Evolutionary conservation across 2,888 invertebrate genomes (phyloP).

Genomic region (Odontocerum albicorne): DNA sequence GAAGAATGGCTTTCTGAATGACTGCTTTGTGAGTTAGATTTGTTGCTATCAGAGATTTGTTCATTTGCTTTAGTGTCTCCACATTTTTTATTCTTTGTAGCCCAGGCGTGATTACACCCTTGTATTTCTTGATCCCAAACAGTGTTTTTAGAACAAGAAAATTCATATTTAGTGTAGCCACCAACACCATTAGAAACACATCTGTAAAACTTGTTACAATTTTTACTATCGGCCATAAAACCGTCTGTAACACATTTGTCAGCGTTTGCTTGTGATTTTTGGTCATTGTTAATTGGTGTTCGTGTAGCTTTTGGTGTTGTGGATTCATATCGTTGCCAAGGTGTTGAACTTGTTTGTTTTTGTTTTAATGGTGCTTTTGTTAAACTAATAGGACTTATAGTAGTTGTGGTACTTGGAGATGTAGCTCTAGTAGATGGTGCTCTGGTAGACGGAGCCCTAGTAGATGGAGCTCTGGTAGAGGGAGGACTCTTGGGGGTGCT

Average conservation of each 20-base stretch:
- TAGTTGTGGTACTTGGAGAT: not conserved
- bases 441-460: constrained; percentile 31
- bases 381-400: not conserved
- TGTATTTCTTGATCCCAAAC: constrained; percentile 61
- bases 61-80: constrained; percentile 33
- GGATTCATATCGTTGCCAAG: constrained; percentile 21
- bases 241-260: constrained; percentile 56
- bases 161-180: constrained; percentile 54
- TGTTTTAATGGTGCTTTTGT: constrained; percentile 2
- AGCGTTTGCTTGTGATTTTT: not conserved
- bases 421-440: constrained; percentile 35
- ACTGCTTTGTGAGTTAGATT: constrained; percentile 35
- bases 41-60: constrained; percentile 41
- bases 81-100: constrained; percentile 43
- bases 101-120: constrained; percentile 62
- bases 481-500: constrained; percentile 29
- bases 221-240: constrained; percentile 59
- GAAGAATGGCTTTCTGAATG: constrained; percentile 31
- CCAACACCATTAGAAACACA: constrained; percentile 58
- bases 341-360: not conserved
- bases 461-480: constrained; percentile 34
- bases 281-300: constrained; percentile 4
- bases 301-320: constrained; percentile 27
- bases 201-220: constrained; percentile 69
- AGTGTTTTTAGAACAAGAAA: constrained; percentile 61